These are phyloP conservation scores for Phrynocephalus forsythii DNA, from an alignment of 2,797 vertebrate genomes.

Conservation along the genomic window DNA sequence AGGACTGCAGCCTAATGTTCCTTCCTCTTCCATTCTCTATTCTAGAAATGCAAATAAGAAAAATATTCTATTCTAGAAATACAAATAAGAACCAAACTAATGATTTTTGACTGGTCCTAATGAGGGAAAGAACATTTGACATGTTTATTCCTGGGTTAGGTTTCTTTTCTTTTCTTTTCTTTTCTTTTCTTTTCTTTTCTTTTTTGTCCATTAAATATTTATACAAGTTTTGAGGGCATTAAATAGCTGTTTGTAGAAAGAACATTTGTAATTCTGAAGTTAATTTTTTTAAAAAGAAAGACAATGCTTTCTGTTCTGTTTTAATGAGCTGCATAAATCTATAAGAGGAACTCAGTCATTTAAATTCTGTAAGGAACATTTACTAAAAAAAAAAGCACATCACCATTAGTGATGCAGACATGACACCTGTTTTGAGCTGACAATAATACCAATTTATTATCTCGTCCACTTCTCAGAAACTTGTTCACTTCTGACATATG, in stretches of 20 bases:
- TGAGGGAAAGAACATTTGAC: not conserved
- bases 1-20: not conserved
- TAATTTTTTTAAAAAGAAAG: conserved; percentile 3
- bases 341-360: conserved; percentile 1
- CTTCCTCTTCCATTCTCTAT: not conserved
- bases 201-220: conserved; percentile 27
- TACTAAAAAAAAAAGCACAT: not conserved
- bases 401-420: not conserved
- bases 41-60: not conserved
- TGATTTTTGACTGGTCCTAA: not conserved
- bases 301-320: conserved; percentile 23
- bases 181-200: not conserved
- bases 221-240: not conserved
- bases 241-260: conserved; percentile 10
- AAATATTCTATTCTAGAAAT: not conserved
- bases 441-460: not conserved
- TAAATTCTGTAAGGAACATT: conserved; percentile 1
- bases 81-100: not conserved
- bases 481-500: not conserved
- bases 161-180: not conserved
- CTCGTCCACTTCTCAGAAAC: not conserved
- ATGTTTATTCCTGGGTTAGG: not conserved
- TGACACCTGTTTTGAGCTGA: not conserved
- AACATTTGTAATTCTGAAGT: conserved; percentile 37
- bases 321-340: conserved; percentile 37